Evolutionary conservation across 2,888 invertebrate genomes (phyloP).

Genomic region (Pantelozetes paolii): DNA sequence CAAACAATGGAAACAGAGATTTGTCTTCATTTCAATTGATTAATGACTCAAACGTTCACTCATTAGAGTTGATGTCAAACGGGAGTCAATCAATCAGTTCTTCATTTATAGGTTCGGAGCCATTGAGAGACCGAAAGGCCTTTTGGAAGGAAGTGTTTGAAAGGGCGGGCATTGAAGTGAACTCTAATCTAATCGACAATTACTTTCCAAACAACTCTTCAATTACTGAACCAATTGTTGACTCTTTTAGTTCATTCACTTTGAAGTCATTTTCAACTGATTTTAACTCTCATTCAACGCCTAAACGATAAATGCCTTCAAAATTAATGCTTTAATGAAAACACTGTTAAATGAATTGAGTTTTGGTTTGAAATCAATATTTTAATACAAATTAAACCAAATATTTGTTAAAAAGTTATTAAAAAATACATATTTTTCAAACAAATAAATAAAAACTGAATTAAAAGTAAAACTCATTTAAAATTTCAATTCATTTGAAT

Average conservation of each 20-base stretch:
- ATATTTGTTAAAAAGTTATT: too few relatives aligned
- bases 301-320: neutral
- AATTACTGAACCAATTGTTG: neutral
- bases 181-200: neutral
- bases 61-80: neutral
- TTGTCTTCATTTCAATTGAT: neutral
- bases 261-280: neutral
- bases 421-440: too few relatives aligned
- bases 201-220: neutral
- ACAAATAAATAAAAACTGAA: too few relatives aligned
- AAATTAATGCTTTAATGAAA: neutral
- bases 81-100: neutral
- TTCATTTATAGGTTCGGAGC: neutral
- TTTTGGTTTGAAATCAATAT: too few relatives aligned
- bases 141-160: conserved; percentile 22
- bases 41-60: neutral
- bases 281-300: conserved; percentile 9
- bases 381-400: too few relatives aligned
- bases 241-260: neutral
- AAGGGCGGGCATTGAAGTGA: conserved; percentile 1
- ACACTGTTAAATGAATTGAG: too few relatives aligned
- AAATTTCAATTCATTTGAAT: too few relatives aligned
- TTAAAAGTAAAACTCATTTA: too few relatives aligned
- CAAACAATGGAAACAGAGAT: neutral
- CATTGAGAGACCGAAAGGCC: conserved; percentile 3